Evolutionary conservation across 2,797 vertebrate genomes (phyloP), one percentile per base, ranked within the genome.

Genomic region (Astyanax mexicanus): DNA sequence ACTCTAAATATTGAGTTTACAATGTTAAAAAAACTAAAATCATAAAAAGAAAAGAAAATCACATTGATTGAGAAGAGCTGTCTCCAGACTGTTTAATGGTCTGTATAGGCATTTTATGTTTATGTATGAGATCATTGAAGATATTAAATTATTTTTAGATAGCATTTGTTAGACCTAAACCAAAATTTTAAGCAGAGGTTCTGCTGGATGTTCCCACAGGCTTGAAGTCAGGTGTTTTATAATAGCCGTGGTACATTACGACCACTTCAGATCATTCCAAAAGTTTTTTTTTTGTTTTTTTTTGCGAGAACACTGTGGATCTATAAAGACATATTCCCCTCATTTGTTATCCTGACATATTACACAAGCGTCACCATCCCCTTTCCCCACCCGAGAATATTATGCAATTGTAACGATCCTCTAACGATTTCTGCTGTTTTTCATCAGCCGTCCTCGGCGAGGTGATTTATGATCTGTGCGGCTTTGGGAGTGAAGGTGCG

Each of bases 221-320:
- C 27, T 54, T 75, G 66, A 64, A 67, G 47, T 72, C 71, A 65
- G 27, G 17, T 66, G 57, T 69, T 82, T 68, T 55, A 1, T 57
- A 79, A 79, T 23, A 17, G 52, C 37, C 40, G 21, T 72, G 66
- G 45, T 60, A 38, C 17, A 54, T 65, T 62, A 12, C 49, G 67
- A 54, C 77, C 58, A 47, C 49, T 51, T 70, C 23, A 69, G 19
- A 76, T 76, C 54, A 49, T 51, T 72, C 62, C 51, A 57, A 80
- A 65, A 47, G 29, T 52, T 21, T 19, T 62, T n/a, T n/a, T n/a
- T n/a, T n/a, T n/a, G n/a, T n/a, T n/a, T n/a, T n/a, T n/a, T n/a
- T 49, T 52, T 69, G 35, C 69, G 78, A 47, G 67, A 72, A 65
- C 76, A 37, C 11, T 13, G 13, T 45, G 68, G 35, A 37, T 78